Conservation (phyloP, 53 echinoderm and acorn worm genomes). For the Paracentrotus lividus region DNA sequence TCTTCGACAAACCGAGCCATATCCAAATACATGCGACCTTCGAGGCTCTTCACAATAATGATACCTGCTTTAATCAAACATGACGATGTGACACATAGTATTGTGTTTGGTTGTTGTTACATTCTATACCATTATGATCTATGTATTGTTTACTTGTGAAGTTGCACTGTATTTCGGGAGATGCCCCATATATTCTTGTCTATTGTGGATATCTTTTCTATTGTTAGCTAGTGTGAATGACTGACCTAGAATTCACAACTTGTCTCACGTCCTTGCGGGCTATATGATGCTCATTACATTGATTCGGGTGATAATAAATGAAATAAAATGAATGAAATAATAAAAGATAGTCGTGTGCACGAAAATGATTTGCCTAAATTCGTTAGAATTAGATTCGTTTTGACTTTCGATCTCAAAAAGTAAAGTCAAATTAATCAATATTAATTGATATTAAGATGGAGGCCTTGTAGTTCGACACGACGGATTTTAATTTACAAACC, state of each 20-base stretch:
- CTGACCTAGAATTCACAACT: conserved; percentile 33
- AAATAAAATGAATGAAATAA: no score
- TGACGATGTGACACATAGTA: neutral
- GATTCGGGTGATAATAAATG: no score
- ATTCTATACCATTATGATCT: neutral
- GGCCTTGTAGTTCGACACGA: no score
- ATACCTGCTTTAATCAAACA: neutral
- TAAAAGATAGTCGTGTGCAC: no score
- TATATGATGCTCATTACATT: neutral
- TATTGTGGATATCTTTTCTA: neutral
- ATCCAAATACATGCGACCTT: neutral
- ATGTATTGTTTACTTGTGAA: neutral
- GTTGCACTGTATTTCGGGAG: neutral
- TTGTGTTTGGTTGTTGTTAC: neutral
- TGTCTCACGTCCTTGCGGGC: neutral
- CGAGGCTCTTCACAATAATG: neutral
- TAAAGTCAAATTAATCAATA: no score
- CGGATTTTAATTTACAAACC: no score
- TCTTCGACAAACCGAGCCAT: no score
- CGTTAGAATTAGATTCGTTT: no score
- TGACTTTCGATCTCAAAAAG: no score
- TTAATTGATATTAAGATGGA: no score
- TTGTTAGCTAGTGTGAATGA: neutral
- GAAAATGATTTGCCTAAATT: no score
- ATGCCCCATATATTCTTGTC: neutral